These are phyloP conservation scores for Electrona antarctica DNA, from an alignment of 2,113 vertebrate species.

Conservation along the genomic window DNA sequence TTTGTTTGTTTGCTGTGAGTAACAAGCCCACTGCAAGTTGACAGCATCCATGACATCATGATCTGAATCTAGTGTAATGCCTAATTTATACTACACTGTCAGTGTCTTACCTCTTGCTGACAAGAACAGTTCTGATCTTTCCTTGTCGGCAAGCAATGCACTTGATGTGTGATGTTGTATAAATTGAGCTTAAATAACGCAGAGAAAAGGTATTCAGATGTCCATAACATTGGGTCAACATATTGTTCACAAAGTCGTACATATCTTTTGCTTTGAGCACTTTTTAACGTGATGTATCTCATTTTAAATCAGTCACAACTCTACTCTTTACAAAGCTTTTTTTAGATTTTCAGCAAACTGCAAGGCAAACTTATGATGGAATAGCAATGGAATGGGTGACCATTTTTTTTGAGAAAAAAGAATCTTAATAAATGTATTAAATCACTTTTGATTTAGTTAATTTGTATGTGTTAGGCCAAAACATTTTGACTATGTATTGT, in stretches of 20 bases:
- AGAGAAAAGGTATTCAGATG: neutral
- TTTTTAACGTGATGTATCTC: slow-evolving; percentile 49
- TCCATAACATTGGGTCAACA: neutral
- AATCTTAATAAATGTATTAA: slow-evolving; percentile 18
- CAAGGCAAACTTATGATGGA: slow-evolving; percentile 23
- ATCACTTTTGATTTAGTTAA: slow-evolving; percentile 10
- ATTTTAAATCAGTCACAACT: slow-evolving; percentile 17
- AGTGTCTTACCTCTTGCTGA: too few species aligned
- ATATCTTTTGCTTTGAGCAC: slow-evolving; percentile 47
- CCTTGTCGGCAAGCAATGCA: too few species aligned
- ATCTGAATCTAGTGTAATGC: slow-evolving; percentile 3
- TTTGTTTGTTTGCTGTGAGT: slow-evolving; percentile 40
- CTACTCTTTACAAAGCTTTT: slow-evolving; percentile 5
- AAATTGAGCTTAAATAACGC: neutral
- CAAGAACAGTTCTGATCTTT: too few species aligned
- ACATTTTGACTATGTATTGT: slow-evolving; percentile 23
- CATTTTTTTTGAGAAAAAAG: neutral
- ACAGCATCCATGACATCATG: neutral
- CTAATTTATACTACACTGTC: too few species aligned
- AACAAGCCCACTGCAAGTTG: slow-evolving; percentile 31
- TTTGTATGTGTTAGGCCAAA: slow-evolving; percentile 35
- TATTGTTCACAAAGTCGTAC: neutral
- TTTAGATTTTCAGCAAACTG: slow-evolving; percentile 31
- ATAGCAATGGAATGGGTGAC: slow-evolving; percentile 1
- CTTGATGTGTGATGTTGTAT: too few species aligned